Percentiles rank a stretch among this genome's conserved stretches.
These are phyloP conservation scores for Neocloeon triangulifer DNA, from an alignment of 1,140 invertebrate species.

Conservation along the genomic window DNA sequence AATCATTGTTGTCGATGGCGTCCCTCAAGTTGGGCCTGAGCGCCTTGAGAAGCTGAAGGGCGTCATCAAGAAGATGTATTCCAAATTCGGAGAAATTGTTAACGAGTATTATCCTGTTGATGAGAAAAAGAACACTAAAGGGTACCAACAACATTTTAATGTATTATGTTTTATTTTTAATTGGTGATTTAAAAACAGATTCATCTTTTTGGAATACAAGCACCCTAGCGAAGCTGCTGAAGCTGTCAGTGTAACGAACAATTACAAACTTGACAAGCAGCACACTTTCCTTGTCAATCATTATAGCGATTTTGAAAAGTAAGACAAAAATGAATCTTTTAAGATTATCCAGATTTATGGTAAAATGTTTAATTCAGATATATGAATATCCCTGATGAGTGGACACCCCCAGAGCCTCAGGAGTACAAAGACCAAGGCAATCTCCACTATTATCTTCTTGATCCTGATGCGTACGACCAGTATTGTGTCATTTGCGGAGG, in stretches of 20 bases:
- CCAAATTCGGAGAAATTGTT: slow-evolving; percentile 73
- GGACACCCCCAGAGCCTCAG: slow-evolving; percentile 69
- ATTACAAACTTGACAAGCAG: slow-evolving; percentile 87
- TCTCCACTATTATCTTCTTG: slow-evolving; percentile 73
- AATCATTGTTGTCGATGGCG: slow-evolving; percentile 88
- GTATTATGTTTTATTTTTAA: slow-evolving; percentile 1
- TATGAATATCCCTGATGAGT: slow-evolving; percentile 75
- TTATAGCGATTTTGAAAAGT: slow-evolving; percentile 91
- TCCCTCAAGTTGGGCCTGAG: slow-evolving; percentile 81
- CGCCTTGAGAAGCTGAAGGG: slow-evolving; percentile 80
- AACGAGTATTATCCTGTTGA: slow-evolving; percentile 77
- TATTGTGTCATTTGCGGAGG: slow-evolving; percentile 73
- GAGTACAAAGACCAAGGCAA: slow-evolving; percentile 75
- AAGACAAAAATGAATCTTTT: slow-evolving; percentile 14
- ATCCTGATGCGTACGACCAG: slow-evolving; percentile 88
- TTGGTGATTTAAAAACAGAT: slow-evolving; percentile 22
- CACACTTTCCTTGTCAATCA: slow-evolving; percentile 91
- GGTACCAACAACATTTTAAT: slow-evolving; percentile 19
- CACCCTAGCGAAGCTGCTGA: slow-evolving; percentile 58
- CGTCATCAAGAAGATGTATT: slow-evolving; percentile 81
- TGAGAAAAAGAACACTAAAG: slow-evolving; percentile 63
- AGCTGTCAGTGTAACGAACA: slow-evolving; percentile 70
- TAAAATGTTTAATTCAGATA: slow-evolving; percentile 31
- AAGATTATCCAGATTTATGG: slow-evolving; percentile 1
- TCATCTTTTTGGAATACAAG: slow-evolving; percentile 82